Evolutionary conservation across 1,140 invertebrate species (phyloP).

Genomic region (fruit fly (Drosophila melanogaster)): DNA sequence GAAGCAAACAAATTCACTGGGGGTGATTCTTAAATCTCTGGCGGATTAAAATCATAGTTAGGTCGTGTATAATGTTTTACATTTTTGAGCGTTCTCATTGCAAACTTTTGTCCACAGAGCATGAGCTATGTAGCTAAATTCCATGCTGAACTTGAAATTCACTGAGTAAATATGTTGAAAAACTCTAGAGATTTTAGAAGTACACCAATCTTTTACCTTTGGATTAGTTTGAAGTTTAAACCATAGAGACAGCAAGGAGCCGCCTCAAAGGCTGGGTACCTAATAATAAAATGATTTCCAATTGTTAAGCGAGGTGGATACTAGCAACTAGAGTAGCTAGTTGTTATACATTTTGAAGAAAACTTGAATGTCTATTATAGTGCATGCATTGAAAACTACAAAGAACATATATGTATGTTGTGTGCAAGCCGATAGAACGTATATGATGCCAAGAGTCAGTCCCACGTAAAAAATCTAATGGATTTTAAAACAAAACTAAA

Average conservation of each 20-base stretch:
- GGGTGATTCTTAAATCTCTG: conserved; percentile 7
- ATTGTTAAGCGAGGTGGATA: not conserved
- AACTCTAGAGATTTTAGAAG: conserved; percentile 7
- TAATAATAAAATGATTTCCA: not conserved
- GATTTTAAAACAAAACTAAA: conserved; percentile 56
- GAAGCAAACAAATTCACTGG: conserved; percentile 9
- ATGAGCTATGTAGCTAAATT: too few species aligned
- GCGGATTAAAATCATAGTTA: not conserved
- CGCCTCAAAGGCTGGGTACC: conserved; percentile 17
- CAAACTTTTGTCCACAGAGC: too few species aligned
- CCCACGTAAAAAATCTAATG: conserved; percentile 61
- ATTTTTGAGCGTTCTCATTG: too few species aligned
- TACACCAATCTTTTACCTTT: not conserved
- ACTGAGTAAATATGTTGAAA: not conserved
- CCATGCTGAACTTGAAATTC: too few species aligned
- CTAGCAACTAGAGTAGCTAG: conserved; percentile 14
- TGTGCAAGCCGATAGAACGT: conserved; percentile 9
- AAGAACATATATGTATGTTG: conserved; percentile 5
- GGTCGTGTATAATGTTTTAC: not conserved
- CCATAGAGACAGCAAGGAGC: conserved; percentile 2
- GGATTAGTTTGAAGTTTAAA: conserved; percentile 10
- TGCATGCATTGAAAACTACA: conserved; percentile 10
- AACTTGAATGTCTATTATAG: conserved; percentile 47
- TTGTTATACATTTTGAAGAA: conserved; percentile 47
- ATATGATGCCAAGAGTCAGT: conserved; percentile 63